phyloP scores from a whole-genome alignment of 2,888 invertebrate genomes.

The Drosophila formosana region DNA sequence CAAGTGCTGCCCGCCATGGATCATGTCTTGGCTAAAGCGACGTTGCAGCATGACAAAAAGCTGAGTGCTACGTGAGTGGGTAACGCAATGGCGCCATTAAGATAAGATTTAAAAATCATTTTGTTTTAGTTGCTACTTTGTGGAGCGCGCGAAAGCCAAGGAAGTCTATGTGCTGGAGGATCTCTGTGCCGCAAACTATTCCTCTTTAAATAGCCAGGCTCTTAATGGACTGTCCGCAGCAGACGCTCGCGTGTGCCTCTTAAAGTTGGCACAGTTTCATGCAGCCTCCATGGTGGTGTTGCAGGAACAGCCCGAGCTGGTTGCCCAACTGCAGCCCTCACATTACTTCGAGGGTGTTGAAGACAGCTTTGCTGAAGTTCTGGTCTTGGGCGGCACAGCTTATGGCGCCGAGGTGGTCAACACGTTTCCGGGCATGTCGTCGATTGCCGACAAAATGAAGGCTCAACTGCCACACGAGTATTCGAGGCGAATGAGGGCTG shows the following conservation, averaged over 20 bases:
- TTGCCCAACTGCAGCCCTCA: conserved; percentile 44
- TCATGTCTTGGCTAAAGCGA: conserved; percentile 40
- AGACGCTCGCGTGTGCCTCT: conserved; percentile 85
- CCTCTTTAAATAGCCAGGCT: conserved; percentile 84
- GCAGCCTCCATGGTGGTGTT: conserved; percentile 86
- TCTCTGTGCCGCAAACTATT: conserved; percentile 85
- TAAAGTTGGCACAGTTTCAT: conserved; percentile 86
- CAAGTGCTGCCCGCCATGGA: conserved; percentile 69
- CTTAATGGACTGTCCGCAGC: conserved; percentile 85
- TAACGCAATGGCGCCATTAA: neutral
- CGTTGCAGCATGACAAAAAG: conserved; percentile 42
- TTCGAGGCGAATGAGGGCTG: conserved; percentile 51
- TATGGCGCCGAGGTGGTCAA: conserved; percentile 52
- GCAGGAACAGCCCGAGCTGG: conserved; percentile 52
- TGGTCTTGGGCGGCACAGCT: conserved; percentile 60
- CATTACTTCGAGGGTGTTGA: conserved; percentile 55
- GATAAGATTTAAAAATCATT: too few species aligned
- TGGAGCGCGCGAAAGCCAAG: conserved; percentile 50
- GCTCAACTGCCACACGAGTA: conserved; percentile 51
- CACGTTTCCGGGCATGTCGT: conserved; percentile 80
- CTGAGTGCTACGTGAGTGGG: conserved; percentile 64
- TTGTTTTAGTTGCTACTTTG: conserved; percentile 60
- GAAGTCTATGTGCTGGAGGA: conserved; percentile 82
- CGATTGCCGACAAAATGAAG: conserved; percentile 83
- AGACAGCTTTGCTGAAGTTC: conserved; percentile 36